A percentile compares a stretch with the other conserved stretches of the same genome.
Conservation (phyloP, 2,888 invertebrate genomes). For the Lasioglossum marginatum region DNA sequence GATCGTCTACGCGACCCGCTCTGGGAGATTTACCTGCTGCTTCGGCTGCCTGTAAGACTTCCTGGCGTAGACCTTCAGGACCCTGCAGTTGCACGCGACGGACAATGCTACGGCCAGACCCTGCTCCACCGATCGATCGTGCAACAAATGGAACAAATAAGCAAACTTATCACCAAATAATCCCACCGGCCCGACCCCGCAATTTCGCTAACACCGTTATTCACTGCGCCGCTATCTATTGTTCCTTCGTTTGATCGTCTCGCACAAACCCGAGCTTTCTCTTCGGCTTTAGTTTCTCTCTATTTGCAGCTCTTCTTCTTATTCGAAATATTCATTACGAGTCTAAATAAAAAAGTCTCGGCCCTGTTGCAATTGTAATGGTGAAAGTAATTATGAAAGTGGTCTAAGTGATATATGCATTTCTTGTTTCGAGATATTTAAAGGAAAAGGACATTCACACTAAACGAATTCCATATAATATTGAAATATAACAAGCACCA, state of each 20-base stretch:
- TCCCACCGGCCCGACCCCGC: neutral
- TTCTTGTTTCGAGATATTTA: too few relatives aligned
- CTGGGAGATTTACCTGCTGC: slow-evolving; percentile 77
- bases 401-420: too few relatives aligned
- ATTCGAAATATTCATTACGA: neutral
- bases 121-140: slow-evolving; percentile 76
- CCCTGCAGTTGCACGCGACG: slow-evolving; percentile 87
- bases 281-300: neutral
- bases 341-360: neutral
- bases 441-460: too few relatives aligned
- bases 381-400: too few relatives aligned
- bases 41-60: slow-evolving; percentile 81
- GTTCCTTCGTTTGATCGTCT: neutral
- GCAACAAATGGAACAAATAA: slow-evolving; percentile 8
- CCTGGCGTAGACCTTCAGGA: slow-evolving; percentile 82
- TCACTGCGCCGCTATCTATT: neutral
- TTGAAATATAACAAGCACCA: too few relatives aligned
- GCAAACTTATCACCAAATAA: slow-evolving; percentile 10
- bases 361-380: too few relatives aligned
- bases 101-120: slow-evolving; percentile 88
- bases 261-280: neutral
- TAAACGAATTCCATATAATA: too few relatives aligned
- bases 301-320: neutral
- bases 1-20: slow-evolving; percentile 24
- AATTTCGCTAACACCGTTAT: slow-evolving; percentile 2